Evolutionary conservation across 2,888 invertebrate species (phyloP).

Genomic region (Protula sp.): DNA sequence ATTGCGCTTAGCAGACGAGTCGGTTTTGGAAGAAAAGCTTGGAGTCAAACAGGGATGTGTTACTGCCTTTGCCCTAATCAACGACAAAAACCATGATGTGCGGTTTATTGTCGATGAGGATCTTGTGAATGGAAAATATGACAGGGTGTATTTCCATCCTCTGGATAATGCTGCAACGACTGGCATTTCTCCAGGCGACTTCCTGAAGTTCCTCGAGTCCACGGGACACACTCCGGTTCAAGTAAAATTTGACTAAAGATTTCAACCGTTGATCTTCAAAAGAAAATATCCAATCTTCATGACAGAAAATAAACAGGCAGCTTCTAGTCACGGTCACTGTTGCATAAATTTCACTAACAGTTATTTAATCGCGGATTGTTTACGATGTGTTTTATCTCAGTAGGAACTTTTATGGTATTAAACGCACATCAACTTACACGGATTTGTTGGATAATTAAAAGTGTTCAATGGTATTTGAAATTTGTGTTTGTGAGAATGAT

Average conservation of each 20-base stretch:
- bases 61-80: slow-evolving; percentile 48
- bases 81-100: slow-evolving; percentile 43
- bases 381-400: too few relatives aligned
- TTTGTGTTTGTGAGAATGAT: too few relatives aligned
- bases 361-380: too few relatives aligned
- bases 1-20: slow-evolving; percentile 48
- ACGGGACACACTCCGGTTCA: slow-evolving; percentile 11
- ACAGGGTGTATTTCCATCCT: slow-evolving; percentile 46
- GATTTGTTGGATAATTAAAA: too few relatives aligned
- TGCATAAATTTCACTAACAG: too few relatives aligned
- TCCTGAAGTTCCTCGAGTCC: slow-evolving; percentile 18
- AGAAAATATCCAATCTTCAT: too few relatives aligned
- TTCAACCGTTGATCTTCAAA: too few relatives aligned
- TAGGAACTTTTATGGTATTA: too few relatives aligned
- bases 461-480: too few relatives aligned
- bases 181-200: slow-evolving; percentile 16
- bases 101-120: slow-evolving; percentile 36
- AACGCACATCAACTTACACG: too few relatives aligned
- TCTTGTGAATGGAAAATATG: slow-evolving; percentile 32
- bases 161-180: slow-evolving; percentile 42
- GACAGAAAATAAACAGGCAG: too few relatives aligned
- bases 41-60: slow-evolving; percentile 51
- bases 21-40: slow-evolving; percentile 38
- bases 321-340: too few relatives aligned
- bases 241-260: slow-evolving; percentile 17